phyloP scores from a whole-genome alignment of 2,888 invertebrate species.

The Chorisops tibialis region DNA sequence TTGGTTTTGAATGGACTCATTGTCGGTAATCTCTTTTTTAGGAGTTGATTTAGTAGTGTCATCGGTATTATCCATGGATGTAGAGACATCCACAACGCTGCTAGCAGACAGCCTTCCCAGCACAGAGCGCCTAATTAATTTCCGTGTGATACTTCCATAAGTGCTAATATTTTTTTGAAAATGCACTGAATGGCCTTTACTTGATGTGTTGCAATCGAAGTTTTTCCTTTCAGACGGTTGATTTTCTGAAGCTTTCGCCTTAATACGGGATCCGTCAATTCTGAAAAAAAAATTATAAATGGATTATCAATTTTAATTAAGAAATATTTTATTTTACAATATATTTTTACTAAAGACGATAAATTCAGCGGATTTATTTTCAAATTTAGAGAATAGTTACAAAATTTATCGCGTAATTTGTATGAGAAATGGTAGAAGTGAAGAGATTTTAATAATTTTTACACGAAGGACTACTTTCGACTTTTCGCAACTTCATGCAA shows the following conservation, averaged over 20 bases:
- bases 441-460: too few species aligned
- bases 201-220: not conserved
- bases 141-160: constrained; percentile 12
- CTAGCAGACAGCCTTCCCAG: not conserved
- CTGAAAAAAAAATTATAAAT: constrained; percentile 6
- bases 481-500: too few species aligned
- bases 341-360: too few species aligned
- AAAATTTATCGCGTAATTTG: too few species aligned
- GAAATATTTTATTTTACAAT: too few species aligned
- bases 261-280: constrained; percentile 13
- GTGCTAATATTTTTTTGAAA: constrained; percentile 1
- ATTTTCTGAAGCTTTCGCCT: not conserved
- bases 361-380: too few species aligned
- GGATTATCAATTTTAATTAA: too few species aligned
- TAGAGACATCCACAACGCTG: constrained; percentile 11
- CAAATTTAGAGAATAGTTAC: too few species aligned
- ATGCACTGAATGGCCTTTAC: not conserved
- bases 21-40: not conserved
- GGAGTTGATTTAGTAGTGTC: not conserved
- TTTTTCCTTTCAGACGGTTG: not conserved
- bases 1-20: not conserved
- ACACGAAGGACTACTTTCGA: too few species aligned
- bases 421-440: too few species aligned
- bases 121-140: constrained; percentile 11
- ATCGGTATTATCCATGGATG: not conserved